These are phyloP conservation scores for Lamprologus callipterus DNA, from an alignment of 2,113 vertebrate genomes.

Conservation along the genomic window DNA sequence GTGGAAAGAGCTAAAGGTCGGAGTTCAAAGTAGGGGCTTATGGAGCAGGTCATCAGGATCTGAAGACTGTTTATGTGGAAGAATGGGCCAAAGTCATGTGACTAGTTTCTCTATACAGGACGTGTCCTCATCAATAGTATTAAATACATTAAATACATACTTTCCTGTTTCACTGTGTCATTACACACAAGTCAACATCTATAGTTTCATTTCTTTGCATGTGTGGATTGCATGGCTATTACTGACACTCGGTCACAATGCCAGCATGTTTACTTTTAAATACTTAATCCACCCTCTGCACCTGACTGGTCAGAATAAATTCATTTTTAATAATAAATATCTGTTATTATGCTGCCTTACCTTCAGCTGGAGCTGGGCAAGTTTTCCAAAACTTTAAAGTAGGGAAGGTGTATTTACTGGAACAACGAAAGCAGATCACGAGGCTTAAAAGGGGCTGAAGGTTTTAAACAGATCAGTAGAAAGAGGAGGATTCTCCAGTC, in stretches of 20 bases:
- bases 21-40: not conserved
- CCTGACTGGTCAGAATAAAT: not conserved
- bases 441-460: not conserved
- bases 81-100: not conserved
- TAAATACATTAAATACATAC: not conserved
- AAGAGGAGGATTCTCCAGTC: not conserved
- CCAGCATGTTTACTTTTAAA: not conserved
- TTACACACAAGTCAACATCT: not conserved
- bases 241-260: not conserved
- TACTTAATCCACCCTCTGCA: not conserved
- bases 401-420: not conserved
- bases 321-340: not conserved
- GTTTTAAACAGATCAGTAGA: conserved; percentile 23
- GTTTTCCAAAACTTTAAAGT: not conserved
- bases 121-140: not conserved
- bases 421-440: not conserved
- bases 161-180: not conserved
- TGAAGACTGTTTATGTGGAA: not conserved
- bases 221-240: not conserved
- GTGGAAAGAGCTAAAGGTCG: not conserved
- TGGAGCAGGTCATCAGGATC: not conserved
- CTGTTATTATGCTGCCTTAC: not conserved
- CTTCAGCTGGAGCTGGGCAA: not conserved
- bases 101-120: not conserved
- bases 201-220: accelerated